These are phyloP conservation scores for Atractosteus spatula DNA, from an alignment of 2,113 vertebrate species.

Conservation along the genomic window DNA sequence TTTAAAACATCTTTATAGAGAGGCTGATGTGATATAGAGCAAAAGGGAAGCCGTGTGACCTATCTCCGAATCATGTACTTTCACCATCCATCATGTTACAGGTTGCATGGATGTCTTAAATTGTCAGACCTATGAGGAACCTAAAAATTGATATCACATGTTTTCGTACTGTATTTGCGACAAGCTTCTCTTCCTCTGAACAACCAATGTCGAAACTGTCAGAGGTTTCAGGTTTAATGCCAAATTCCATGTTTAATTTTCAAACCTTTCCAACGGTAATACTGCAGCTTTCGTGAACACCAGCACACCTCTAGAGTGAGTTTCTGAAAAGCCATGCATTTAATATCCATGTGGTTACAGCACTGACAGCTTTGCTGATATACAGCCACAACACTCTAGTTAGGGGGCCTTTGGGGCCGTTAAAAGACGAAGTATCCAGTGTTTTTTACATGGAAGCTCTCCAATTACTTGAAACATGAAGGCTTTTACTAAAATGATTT, in stretches of 20 bases:
- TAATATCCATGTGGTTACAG: not conserved
- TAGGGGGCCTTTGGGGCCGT: conserved; percentile 9
- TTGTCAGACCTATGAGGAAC: conserved; percentile 53
- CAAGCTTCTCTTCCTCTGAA: conserved; percentile 14
- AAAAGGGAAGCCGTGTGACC: conserved; percentile 18
- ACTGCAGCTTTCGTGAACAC: too few species aligned
- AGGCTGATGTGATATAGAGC: conserved; percentile 21
- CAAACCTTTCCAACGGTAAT: too few species aligned
- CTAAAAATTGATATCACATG: conserved; percentile 67
- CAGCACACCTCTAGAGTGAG: not conserved
- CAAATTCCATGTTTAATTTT: too few species aligned
- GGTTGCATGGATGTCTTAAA: conserved; percentile 55
- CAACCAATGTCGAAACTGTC: conserved; percentile 23
- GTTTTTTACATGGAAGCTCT: conserved; percentile 1
- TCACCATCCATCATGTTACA: conserved; percentile 60
- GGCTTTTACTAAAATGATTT: not conserved
- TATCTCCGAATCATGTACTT: conserved; percentile 57
- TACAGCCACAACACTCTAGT: not conserved
- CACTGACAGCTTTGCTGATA: conserved; percentile 7
- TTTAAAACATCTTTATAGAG: conserved; percentile 38
- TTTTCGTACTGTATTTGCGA: conserved; percentile 17
- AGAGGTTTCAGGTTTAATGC: too few species aligned
- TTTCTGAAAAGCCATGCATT: not conserved
- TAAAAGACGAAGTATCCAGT: conserved; percentile 12
- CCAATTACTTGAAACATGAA: not conserved